Evolutionary conservation across 2,113 vertebrate genomes (phyloP).

Genomic region (Riparia riparia): DNA sequence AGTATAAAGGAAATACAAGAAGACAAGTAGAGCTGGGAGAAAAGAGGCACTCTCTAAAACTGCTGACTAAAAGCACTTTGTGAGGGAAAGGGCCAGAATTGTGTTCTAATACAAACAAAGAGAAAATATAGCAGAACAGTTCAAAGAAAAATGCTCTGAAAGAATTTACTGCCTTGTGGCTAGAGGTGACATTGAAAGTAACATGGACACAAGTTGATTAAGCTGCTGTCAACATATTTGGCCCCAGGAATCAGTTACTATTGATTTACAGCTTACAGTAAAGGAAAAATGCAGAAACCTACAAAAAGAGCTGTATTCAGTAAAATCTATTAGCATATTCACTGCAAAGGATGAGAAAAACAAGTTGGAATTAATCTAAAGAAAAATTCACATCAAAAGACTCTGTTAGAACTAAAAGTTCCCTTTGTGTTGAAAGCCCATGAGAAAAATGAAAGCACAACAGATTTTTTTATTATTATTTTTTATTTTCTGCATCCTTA

Average conservation of each 20-base stretch:
- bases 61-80: slow-evolving; percentile 32
- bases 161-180: slow-evolving; percentile 54
- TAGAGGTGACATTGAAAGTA: slow-evolving; percentile 59
- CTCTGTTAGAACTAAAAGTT: background rate
- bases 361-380: slow-evolving; percentile 27
- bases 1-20: slow-evolving; percentile 9
- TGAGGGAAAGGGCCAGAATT: background rate
- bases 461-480: background rate
- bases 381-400: slow-evolving; percentile 15
- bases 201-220: slow-evolving; percentile 19
- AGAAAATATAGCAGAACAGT: background rate
- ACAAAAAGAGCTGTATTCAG: slow-evolving; percentile 30
- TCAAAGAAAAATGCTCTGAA: slow-evolving; percentile 49
- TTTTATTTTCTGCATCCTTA: background rate
- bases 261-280: slow-evolving; percentile 44
- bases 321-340: slow-evolving; percentile 54
- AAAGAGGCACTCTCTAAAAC: slow-evolving; percentile 12
- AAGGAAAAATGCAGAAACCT: slow-evolving; percentile 7
- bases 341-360: background rate
- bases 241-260: slow-evolving; percentile 37
- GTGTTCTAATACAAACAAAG: slow-evolving; percentile 33
- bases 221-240: slow-evolving; percentile 47
- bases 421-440: background rate
- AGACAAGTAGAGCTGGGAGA: background rate
- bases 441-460: background rate